Conservation (phyloP, 1,140 invertebrate species). For the Periplaneta americana region DNA sequence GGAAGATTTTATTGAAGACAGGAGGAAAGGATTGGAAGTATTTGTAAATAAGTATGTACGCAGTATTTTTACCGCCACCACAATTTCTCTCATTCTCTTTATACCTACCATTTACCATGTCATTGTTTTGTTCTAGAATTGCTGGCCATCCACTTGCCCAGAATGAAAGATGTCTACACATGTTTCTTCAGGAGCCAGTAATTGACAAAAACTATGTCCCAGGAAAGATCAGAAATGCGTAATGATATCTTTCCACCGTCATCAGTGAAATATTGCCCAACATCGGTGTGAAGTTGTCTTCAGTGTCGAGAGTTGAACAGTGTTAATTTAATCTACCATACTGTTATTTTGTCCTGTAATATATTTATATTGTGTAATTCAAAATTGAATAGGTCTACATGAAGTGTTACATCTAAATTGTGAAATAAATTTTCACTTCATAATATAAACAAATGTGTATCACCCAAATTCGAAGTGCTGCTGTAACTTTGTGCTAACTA, state of each 20-base stretch:
- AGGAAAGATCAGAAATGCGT: constrained; percentile 90
- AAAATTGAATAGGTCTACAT: not conserved
- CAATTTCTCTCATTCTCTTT: not conserved
- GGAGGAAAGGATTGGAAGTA: constrained; percentile 94
- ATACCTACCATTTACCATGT: not conserved
- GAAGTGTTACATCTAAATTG: not conserved
- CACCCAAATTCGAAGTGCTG: not conserved
- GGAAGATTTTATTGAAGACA: constrained; percentile 98
- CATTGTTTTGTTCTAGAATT: constrained; percentile 62
- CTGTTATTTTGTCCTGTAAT: not conserved
- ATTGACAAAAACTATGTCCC: constrained; percentile 99
- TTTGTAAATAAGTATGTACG: constrained; percentile 93
- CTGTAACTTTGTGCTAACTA: not conserved
- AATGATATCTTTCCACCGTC: constrained; percentile 1
- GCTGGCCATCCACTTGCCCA: constrained; percentile 99
- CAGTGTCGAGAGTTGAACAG: not conserved
- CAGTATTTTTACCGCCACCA: not conserved
- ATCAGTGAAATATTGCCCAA: not conserved
- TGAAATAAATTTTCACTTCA: not conserved
- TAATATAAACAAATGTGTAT: not conserved
- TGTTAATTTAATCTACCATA: not conserved
- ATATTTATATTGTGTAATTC: not conserved
- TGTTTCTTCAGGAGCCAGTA: constrained; percentile 95
- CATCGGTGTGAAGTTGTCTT: not conserved
- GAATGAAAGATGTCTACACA: constrained; percentile 98